Conservation (phyloP, 1,140 invertebrate genomes). For the Paramacrobiotus metropolitanus region DNA sequence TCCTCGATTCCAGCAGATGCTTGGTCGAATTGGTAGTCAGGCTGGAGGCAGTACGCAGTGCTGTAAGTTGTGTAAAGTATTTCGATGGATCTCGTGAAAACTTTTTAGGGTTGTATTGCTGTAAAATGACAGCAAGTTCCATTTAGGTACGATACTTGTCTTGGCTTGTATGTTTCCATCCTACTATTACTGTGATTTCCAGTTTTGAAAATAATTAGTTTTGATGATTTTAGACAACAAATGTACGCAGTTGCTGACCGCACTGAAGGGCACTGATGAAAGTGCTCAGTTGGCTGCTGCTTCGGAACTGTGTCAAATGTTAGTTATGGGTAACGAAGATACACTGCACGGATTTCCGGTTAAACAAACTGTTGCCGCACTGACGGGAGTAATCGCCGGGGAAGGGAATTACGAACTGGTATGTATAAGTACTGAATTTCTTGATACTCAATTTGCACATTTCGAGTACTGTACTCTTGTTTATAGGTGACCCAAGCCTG, state of each 20-base stretch:
- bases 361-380: constrained; percentile 82
- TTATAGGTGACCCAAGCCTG: constrained; percentile 89
- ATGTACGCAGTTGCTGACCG: constrained; percentile 74
- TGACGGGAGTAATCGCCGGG: constrained; percentile 62
- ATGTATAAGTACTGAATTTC: constrained; percentile 15
- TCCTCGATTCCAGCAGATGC: constrained; percentile 83
- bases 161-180: too few relatives aligned
- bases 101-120: too few relatives aligned
- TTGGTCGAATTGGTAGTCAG: constrained; percentile 26
- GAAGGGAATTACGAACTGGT: constrained; percentile 97
- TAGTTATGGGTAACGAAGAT: constrained; percentile 99
- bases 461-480: too few relatives aligned
- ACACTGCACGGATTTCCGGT: constrained; percentile 91
- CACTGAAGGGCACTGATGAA: constrained; percentile 78
- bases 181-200: too few relatives aligned
- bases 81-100: too few relatives aligned
- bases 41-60: constrained; percentile 28
- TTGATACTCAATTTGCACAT: too few relatives aligned
- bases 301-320: constrained; percentile 92
- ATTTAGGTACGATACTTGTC: too few relatives aligned
- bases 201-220: too few relatives aligned
- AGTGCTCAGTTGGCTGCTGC: constrained; percentile 87
- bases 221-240: constrained; percentile 44
- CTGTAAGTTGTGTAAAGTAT: constrained; percentile 37
- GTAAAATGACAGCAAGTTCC: too few relatives aligned